Conservation (phyloP, 2,888 invertebrate species). For the Tipula confusa region DNA sequence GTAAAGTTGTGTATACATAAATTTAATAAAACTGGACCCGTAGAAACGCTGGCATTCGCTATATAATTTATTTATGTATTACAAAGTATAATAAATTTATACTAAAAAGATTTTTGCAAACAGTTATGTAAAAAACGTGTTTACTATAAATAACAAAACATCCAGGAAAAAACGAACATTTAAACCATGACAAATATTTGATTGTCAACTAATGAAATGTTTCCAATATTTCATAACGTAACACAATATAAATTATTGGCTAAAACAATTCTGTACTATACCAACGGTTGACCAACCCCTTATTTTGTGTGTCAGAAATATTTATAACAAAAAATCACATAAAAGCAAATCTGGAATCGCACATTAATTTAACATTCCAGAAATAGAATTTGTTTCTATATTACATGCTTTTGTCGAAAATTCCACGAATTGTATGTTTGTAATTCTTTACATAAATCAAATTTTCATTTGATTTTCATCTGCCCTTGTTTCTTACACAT, state of each 20-base stretch:
- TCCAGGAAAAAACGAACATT: too few species aligned
- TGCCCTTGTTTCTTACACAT: background rate
- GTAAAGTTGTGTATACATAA: too few species aligned
- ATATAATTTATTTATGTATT: too few species aligned
- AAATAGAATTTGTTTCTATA: conserved; percentile 3
- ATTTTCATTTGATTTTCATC: background rate
- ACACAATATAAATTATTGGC: background rate
- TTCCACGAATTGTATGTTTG: background rate
- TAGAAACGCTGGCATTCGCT: too few species aligned
- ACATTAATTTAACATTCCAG: background rate
- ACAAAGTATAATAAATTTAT: too few species aligned
- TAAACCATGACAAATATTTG: background rate
- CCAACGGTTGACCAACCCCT: background rate
- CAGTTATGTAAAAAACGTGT: too few species aligned
- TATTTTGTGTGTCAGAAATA: too few species aligned
- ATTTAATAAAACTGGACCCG: too few species aligned
- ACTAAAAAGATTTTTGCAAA: too few species aligned
- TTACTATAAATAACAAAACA: too few species aligned
- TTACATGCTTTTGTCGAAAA: background rate
- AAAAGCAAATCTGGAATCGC: background rate
- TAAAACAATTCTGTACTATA: background rate
- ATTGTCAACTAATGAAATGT: background rate
- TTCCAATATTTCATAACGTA: background rate
- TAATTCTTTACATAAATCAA: background rate
- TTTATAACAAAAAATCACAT: background rate